A percentile compares a stretch with the other conserved stretches of the same genome.
Conservation (phyloP, 2,797 vertebrate genomes). For the Gymnothorax reevesii region DNA sequence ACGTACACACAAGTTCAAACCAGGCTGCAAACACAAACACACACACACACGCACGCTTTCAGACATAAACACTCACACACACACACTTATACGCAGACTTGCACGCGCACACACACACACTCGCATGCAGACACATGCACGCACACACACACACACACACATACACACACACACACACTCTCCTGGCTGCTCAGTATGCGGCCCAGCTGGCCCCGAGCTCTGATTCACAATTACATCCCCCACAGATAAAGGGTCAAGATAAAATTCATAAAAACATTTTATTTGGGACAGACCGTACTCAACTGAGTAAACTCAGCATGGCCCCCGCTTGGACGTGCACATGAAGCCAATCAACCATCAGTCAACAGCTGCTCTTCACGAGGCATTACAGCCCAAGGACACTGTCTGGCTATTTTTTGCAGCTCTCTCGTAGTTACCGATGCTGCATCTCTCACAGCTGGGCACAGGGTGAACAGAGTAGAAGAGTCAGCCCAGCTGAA, state of each 20-base stretch:
- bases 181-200: neutral
- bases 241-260: neutral
- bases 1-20: neutral
- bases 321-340: neutral
- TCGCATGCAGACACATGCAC: neutral
- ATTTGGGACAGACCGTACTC: neutral
- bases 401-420: neutral
- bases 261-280: neutral
- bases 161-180: neutral
- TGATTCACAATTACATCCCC: neutral
- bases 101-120: neutral
- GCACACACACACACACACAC: neutral
- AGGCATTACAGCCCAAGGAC: neutral
- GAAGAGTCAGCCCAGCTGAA: neutral
- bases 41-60: neutral
- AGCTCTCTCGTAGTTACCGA: neutral
- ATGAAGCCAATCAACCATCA: neutral
- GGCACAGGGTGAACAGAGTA: neutral
- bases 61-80: no score
- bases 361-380: neutral
- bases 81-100: neutral
- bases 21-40: neutral
- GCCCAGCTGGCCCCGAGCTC: neutral
- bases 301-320: neutral
- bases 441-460: neutral